phyloP scores from a whole-genome alignment of 2,113 vertebrate species.

The Terrapene triunguis region DNA sequence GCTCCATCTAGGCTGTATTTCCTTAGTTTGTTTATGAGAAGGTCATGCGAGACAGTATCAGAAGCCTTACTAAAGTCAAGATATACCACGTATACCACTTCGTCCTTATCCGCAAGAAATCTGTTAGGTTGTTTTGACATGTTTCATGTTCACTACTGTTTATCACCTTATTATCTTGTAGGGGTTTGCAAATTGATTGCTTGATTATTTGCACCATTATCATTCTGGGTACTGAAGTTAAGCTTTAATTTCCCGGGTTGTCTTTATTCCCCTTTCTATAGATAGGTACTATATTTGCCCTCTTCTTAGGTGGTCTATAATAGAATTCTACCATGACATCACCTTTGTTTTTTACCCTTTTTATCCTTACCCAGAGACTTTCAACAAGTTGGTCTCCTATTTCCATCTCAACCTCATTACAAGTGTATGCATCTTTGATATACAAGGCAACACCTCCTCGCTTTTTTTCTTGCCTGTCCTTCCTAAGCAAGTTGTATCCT shows the following conservation, averaged over 20 bases:
- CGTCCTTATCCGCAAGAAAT: not conserved
- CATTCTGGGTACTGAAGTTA: not conserved
- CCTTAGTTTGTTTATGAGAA: not conserved
- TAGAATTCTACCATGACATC: not conserved
- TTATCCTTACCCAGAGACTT: not conserved
- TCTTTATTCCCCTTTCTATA: not conserved
- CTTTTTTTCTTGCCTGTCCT: not conserved
- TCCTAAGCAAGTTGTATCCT: not conserved
- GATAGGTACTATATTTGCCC: not conserved
- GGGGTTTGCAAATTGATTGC: not conserved
- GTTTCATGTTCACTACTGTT: not conserved
- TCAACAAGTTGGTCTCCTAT: not conserved
- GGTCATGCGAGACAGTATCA: not conserved
- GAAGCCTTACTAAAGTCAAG: not conserved
- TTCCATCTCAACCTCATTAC: not conserved
- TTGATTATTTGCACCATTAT: not conserved
- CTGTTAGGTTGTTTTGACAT: not conserved
- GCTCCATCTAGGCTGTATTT: not conserved
- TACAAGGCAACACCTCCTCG: not conserved
- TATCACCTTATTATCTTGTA: not conserved
- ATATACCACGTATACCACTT: not conserved
- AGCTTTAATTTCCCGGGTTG: not conserved
- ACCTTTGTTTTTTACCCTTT: not conserved
- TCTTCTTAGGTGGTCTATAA: not conserved
- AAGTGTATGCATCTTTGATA: not conserved